phyloP scores from a whole-genome alignment of 2,888 invertebrate species.

The Acanthosoma haemorrhoidale region DNA sequence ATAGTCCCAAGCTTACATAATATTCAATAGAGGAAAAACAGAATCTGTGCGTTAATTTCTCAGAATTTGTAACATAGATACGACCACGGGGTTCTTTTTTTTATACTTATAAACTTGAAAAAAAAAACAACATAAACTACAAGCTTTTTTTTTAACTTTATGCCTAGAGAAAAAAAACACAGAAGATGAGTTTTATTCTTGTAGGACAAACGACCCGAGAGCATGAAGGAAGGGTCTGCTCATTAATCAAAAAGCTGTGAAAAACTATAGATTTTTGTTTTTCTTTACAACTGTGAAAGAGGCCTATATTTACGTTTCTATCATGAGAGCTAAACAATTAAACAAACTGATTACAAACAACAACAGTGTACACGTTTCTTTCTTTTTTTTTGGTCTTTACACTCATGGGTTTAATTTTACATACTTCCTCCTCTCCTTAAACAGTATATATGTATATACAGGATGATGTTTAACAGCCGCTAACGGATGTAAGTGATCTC shows the following conservation, averaged over 20 bases:
- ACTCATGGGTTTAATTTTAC: constrained; percentile 14
- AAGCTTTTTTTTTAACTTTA: too few relatives aligned
- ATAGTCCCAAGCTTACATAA: too few relatives aligned
- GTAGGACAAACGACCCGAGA: too few relatives aligned
- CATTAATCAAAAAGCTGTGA: not conserved
- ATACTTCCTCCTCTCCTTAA: not conserved
- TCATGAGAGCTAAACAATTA: not conserved
- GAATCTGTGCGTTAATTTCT: too few relatives aligned
- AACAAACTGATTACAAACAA: constrained; percentile 9
- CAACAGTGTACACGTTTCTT: constrained; percentile 18
- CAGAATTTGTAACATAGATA: too few relatives aligned
- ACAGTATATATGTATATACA: not conserved
- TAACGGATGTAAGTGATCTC: not conserved
- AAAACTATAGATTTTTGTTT: not conserved
- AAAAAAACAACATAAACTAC: too few relatives aligned
- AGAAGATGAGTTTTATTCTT: too few relatives aligned
- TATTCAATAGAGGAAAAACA: too few relatives aligned
- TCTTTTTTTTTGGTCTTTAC: constrained; percentile 10
- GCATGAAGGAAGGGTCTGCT: not conserved
- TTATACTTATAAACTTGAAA: too few relatives aligned
- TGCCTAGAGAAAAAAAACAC: too few relatives aligned
- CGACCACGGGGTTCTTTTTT: too few relatives aligned
- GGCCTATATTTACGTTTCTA: not conserved
- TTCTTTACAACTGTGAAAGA: constrained; percentile 4
- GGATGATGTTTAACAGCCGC: not conserved